A percentile compares a stretch with the other conserved stretches of the same genome.
Evolutionary conservation across 2,797 vertebrate species (phyloP).

Genomic region (Phalanger gymnotis): DNA sequence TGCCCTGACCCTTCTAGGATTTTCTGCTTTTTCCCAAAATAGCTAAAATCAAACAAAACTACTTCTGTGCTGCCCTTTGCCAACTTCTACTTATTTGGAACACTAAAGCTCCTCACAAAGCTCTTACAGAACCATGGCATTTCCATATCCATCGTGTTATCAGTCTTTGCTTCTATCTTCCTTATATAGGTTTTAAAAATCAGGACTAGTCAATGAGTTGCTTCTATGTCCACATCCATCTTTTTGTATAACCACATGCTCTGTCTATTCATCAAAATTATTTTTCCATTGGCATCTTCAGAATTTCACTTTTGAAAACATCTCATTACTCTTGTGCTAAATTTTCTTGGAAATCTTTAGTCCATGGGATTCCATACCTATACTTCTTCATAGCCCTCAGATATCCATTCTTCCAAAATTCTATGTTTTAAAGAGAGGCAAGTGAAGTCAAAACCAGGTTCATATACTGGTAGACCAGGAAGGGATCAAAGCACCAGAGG

Average conservation of each 20-base stretch:
- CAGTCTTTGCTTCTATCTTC: neutral
- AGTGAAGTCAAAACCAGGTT: neutral
- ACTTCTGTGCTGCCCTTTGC: neutral
- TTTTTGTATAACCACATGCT: neutral
- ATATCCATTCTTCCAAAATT: neutral
- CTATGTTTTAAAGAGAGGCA: neutral
- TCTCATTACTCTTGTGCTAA: neutral
- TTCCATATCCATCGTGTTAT: neutral
- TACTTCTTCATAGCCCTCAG: neutral
- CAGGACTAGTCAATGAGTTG: neutral
- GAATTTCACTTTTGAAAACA: neutral
- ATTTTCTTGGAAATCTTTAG: neutral
- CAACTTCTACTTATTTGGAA: neutral
- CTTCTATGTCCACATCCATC: neutral
- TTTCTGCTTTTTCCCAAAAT: neutral
- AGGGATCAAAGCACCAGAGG: neutral
- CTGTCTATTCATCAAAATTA: neutral
- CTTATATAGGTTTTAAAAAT: neutral
- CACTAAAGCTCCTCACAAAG: neutral
- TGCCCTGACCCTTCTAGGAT: neutral
- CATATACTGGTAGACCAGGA: neutral
- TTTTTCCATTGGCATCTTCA: neutral
- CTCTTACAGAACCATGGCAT: neutral
- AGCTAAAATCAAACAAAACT: neutral
- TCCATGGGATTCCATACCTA: neutral